These are phyloP conservation scores for Mallateleia sp. DNA, from an alignment of 2,888 invertebrate species.

Conservation along the genomic window DNA sequence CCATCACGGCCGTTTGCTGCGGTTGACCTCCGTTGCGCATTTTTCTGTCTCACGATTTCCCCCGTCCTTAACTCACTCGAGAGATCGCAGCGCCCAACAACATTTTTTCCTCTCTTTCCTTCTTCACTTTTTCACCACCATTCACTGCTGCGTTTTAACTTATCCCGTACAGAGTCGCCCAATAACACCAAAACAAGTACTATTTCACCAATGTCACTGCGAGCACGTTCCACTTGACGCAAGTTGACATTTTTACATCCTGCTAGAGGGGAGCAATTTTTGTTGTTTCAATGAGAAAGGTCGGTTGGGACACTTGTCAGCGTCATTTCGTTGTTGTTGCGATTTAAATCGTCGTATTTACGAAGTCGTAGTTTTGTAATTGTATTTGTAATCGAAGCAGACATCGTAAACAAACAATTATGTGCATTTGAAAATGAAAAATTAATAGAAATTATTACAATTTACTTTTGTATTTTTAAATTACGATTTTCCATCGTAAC, in stretches of 20 bases:
- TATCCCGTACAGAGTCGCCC: neutral
- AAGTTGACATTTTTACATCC: neutral
- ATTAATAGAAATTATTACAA: too few relatives aligned
- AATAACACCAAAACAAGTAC: neutral
- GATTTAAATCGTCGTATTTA: too few relatives aligned
- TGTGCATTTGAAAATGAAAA: too few relatives aligned
- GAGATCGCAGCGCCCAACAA: slow-evolving; percentile 27
- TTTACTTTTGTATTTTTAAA: too few relatives aligned
- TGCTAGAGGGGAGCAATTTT: too few relatives aligned
- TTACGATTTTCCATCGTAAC: too few relatives aligned
- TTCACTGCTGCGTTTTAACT: slow-evolving; percentile 3
- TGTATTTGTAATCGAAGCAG: too few relatives aligned
- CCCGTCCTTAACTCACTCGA: slow-evolving; percentile 35
- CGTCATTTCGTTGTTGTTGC: too few relatives aligned
- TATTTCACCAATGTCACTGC: slow-evolving; percentile 28
- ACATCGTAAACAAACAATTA: too few relatives aligned
- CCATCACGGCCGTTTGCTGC: slow-evolving; percentile 88
- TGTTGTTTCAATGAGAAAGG: too few relatives aligned
- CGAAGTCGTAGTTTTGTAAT: too few relatives aligned
- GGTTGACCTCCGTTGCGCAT: slow-evolving; percentile 88
- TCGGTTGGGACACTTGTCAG: too few relatives aligned
- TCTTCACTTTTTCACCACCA: slow-evolving; percentile 21
- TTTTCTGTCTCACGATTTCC: slow-evolving; percentile 73
- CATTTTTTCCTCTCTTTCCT: slow-evolving; percentile 35
- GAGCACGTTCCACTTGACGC: slow-evolving; percentile 6